Evolutionary conservation across 2,797 vertebrate species (phyloP).

Genomic region (Chloroceryle amazona): DNA sequence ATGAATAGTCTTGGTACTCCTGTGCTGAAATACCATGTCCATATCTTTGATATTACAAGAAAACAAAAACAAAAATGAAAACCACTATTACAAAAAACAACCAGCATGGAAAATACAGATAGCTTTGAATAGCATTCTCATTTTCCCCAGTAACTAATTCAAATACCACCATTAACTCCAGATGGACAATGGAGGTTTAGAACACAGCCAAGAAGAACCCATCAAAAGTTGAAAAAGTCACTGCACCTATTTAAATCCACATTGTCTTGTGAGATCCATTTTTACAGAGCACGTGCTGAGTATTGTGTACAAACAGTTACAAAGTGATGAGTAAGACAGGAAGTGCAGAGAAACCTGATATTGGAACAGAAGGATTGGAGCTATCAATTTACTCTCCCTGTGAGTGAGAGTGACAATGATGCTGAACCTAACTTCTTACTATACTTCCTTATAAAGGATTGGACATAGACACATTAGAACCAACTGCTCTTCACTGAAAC

Average conservation of each 20-base stretch:
- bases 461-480: not conserved
- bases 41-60: not conserved
- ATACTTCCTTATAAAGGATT: not conserved
- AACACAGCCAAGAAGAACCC: not conserved
- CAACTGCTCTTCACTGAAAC: not conserved
- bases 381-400: not conserved
- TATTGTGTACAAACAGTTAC: not conserved
- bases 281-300: not conserved
- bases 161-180: not conserved
- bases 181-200: not conserved
- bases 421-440: not conserved
- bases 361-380: not conserved
- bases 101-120: not conserved
- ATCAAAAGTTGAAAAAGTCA: not conserved
- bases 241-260: not conserved
- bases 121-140: not conserved
- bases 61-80: not conserved
- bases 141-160: not conserved
- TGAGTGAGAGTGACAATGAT: not conserved
- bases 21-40: not conserved
- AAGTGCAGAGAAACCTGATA: conserved; percentile 27
- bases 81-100: not conserved
- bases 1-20: not conserved
- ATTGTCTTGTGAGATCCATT: rapidly evolving
- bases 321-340: conserved; percentile 1